These are phyloP conservation scores for Scortum barcoo DNA, from an alignment of 2,113 vertebrate species.

Conservation along the genomic window DNA sequence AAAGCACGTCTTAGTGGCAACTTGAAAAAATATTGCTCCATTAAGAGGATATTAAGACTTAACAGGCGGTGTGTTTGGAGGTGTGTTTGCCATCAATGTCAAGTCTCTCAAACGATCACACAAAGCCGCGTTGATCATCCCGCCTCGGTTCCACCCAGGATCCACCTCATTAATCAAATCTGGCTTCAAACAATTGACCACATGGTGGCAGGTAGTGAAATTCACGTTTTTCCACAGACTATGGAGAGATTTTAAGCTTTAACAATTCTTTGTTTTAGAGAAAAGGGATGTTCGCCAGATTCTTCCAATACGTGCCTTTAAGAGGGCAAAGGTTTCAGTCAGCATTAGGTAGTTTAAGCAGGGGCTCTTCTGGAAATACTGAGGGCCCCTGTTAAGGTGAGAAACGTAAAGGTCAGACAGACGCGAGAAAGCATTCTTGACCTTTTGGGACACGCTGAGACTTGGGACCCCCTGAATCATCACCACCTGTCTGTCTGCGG, in stretches of 20 bases:
- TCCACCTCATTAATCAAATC: conserved; percentile 41
- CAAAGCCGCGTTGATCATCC: conserved; percentile 11
- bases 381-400: conserved; percentile 7
- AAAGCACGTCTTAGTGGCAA: conserved; percentile 12
- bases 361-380: conserved; percentile 19
- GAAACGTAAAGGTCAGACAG: conserved; percentile 1
- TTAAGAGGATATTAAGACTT: conserved; percentile 45
- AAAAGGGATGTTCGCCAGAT: neutral
- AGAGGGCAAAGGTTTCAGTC: conserved; percentile 21
- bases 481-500: conserved; percentile 27
- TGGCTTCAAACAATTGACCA: conserved; percentile 31
- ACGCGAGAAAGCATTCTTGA: conserved; percentile 7
- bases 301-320: neutral
- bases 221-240: conserved; percentile 1
- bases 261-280: conserved; percentile 14
- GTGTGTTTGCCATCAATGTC: conserved; percentile 23
- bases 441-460: conserved; percentile 15
- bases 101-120: conserved; percentile 27
- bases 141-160: conserved; percentile 12
- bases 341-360: conserved; percentile 45
- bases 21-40: conserved; percentile 29
- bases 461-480: conserved; percentile 45
- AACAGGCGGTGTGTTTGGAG: conserved; percentile 27
- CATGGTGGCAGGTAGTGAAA: conserved; percentile 14
- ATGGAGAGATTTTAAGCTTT: neutral